Conservation (phyloP, 1,140 invertebrate genomes). For the Drosophila tristis region DNA sequence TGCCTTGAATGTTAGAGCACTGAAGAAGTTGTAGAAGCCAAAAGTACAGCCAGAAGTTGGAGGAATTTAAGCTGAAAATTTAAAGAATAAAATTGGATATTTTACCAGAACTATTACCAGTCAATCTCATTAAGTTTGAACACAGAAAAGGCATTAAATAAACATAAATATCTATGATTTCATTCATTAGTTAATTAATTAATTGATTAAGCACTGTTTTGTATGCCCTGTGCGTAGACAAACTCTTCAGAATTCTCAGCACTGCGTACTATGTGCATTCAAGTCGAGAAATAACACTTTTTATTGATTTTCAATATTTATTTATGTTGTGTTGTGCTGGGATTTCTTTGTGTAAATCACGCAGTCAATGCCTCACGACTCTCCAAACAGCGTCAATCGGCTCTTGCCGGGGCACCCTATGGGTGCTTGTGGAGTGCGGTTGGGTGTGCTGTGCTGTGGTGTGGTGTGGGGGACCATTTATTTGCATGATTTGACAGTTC, state of each 20-base stretch:
- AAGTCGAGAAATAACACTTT: conserved; percentile 18
- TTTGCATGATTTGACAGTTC: conserved; percentile 81
- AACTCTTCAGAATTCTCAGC: conserved; percentile 24
- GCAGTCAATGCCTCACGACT: conserved; percentile 25
- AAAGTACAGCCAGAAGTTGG: too few species aligned
- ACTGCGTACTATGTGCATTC: conserved; percentile 7
- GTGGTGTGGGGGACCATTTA: conserved; percentile 63
- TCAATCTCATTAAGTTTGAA: conserved; percentile 8
- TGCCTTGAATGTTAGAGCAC: too few species aligned
- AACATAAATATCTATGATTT: conserved; percentile 1
- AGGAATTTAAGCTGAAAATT: too few species aligned
- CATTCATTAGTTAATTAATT: conserved; percentile 31
- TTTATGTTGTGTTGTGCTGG: conserved; percentile 17
- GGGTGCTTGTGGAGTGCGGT: conserved; percentile 5
- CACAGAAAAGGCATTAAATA: conserved; percentile 4
- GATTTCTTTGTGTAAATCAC: conserved; percentile 3
- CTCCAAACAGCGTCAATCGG: conserved; percentile 3
- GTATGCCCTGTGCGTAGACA: conserved; percentile 11
- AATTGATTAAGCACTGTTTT: conserved; percentile 38
- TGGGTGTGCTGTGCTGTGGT: conserved; percentile 30
- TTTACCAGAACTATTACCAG: too few species aligned
- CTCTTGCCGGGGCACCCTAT: too few species aligned
- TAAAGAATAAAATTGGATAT: too few species aligned
- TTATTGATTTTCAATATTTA: conserved; percentile 31
- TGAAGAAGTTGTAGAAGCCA: too few species aligned